Conservation (phyloP, 2,113 vertebrate species). For the Cepphus grylle region DNA sequence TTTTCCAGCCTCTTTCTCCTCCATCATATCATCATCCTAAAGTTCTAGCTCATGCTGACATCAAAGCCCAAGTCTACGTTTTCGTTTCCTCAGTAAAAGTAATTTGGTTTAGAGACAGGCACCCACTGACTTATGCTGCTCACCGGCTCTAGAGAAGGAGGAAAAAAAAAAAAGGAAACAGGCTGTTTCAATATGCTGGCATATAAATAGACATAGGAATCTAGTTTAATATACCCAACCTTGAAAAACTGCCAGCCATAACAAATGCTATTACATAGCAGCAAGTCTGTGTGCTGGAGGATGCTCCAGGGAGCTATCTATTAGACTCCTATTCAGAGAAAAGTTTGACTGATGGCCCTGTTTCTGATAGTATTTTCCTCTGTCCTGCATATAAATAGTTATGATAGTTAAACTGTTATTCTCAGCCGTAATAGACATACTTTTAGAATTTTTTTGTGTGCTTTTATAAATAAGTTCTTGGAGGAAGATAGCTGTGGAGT, state of each 20-base stretch:
- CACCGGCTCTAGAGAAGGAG: neutral
- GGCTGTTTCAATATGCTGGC: constrained; percentile 20
- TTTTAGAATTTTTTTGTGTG: neutral
- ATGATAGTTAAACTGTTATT: constrained; percentile 16
- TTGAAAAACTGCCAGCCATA: constrained; percentile 47
- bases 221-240: constrained; percentile 26
- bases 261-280: constrained; percentile 28
- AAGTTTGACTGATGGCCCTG: constrained; percentile 17
- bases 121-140: neutral
- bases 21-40: neutral
- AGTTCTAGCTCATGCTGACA: neutral
- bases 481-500: neutral
- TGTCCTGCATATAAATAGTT: constrained; percentile 15
- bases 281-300: neutral
- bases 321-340: neutral
- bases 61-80: neutral
- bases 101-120: neutral
- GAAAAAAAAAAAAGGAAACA: neutral
- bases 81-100: neutral
- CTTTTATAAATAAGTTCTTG: neutral
- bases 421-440: neutral
- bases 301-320: constrained; percentile 28
- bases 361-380: constrained; percentile 19
- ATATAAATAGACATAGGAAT: constrained; percentile 24
- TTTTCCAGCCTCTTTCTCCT: neutral